Base-by-base conservation (phyloP, 1,140 invertebrate genomes). In the Reticulitermes speratus region DNA sequence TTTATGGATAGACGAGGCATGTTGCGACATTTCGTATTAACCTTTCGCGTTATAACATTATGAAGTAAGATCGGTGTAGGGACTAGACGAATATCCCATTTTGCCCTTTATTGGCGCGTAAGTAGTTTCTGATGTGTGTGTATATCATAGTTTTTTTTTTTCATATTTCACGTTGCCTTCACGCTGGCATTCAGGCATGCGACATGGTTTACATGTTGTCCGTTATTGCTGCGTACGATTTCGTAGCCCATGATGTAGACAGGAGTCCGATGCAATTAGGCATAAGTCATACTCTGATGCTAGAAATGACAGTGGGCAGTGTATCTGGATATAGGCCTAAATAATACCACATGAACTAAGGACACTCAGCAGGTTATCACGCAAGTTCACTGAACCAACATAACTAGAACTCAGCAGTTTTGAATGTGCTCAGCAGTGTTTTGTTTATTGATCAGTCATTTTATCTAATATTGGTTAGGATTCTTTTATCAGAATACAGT, bases 121-220 rank as follows among this genome's bases (percentile, higher is more conserved):
- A 12, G 5, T 30, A n/a, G 9, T 25, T 75, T 30, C 2, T 30
- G 16, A 75, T 14, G n/a, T 30, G 7, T 75, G 25, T 30, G 7
- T 69, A 69, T 75, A 30, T 38, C 38, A 25, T 30, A 11, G 6
- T 30, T 8, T 8, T 30, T 75, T 7, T n/a, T 21, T 25, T 75
- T 75, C 65, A 5, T 25, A 75, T 30, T 30, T 9, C 65, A 9
- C 14, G 30, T 25, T 11, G 25, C 25, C 65, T 75, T 75, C 65
- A 75, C 65, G 3, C 65, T 75, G 65, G n/a, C 65, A 75, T 75
- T 75, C 25, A 25, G n/a, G 7, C 65, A 75, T 75, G 65, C 65
- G 14, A 75, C 65, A 75, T 75, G 65, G 65, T 75, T 75, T 75
- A 30, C 65, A 75, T 25, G 65, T 75, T 75, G 65, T 75, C 65